Evolutionary conservation across 1,140 invertebrate species (phyloP).

Genomic region (Antheraea pernyi): DNA sequence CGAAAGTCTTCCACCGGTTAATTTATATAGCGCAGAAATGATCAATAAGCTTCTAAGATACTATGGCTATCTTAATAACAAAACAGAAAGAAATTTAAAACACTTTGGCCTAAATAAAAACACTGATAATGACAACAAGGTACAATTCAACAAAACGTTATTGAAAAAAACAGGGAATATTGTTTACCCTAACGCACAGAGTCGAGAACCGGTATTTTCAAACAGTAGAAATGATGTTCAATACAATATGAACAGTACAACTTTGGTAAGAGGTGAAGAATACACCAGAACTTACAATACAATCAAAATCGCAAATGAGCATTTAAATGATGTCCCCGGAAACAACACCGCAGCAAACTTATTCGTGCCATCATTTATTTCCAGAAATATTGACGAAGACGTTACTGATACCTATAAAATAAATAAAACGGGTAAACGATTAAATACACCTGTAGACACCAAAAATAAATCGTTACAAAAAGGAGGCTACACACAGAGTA

Average conservation of each 20-base stretch:
- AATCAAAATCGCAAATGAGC: constrained; percentile 52
- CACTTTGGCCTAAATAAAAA: constrained; percentile 17
- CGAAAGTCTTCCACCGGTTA: constrained; percentile 69
- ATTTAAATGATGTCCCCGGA: constrained; percentile 51
- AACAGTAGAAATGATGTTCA: neutral
- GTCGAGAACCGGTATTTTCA: neutral
- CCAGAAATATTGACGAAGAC: constrained; percentile 31
- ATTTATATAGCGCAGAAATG: constrained; percentile 74
- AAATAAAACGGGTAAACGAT: constrained; percentile 48
- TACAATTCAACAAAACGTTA: constrained; percentile 24
- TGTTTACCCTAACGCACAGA: neutral
- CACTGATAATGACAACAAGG: constrained; percentile 22
- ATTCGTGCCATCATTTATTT: constrained; percentile 27
- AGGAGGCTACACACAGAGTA: constrained; percentile 26
- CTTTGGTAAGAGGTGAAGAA: constrained; percentile 39
- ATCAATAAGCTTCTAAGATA: constrained; percentile 70
- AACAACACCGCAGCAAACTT: constrained; percentile 46
- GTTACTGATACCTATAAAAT: constrained; percentile 14
- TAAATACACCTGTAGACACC: constrained; percentile 51
- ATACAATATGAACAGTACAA: constrained; percentile 46
- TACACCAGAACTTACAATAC: constrained; percentile 51
- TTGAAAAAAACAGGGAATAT: constrained; percentile 12
- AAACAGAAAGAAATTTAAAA: constrained; percentile 55
- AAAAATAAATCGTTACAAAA: constrained; percentile 20
- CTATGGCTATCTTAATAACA: constrained; percentile 70